Conservation (phyloP, 92 coral and sea anemone genomes). For the Pocillopora grandis region DNA sequence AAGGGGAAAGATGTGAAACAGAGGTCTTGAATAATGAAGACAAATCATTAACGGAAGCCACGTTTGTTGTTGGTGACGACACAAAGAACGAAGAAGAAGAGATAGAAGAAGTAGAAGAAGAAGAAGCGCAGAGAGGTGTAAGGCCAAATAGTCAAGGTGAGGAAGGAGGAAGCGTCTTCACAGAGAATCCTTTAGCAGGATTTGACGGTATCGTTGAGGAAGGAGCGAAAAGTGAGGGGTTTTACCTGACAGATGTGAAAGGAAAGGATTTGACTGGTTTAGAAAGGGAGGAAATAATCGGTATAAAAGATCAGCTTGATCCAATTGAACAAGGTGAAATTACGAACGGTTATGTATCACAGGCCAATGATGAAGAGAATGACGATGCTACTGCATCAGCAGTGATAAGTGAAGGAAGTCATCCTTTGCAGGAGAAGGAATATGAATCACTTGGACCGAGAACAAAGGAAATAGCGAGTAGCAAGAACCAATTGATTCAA, state of each 20-base stretch:
- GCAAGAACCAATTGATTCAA: background rate
- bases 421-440: background rate
- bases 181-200: no score
- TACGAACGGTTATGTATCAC: no score
- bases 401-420: background rate
- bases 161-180: background rate
- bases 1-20: background rate
- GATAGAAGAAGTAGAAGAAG: background rate
- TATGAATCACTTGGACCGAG: background rate
- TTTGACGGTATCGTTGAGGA: background rate
- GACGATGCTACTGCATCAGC: background rate
- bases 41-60: background rate
- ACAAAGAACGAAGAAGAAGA: background rate
- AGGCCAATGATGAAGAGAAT: no score
- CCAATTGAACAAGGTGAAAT: no score
- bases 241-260: no score
- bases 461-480: background rate
- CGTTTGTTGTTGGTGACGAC: slow-evolving; percentile 27
- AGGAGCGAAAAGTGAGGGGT: background rate
- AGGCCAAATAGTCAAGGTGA: background rate
- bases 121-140: no score
- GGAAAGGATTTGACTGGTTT: no score
- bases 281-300: no score
- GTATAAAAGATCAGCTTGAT: no score
- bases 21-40: slow-evolving; percentile 1